Evolutionary conservation across 2,888 invertebrate species (phyloP).

Genomic region (Rhagonycha lutea): DNA sequence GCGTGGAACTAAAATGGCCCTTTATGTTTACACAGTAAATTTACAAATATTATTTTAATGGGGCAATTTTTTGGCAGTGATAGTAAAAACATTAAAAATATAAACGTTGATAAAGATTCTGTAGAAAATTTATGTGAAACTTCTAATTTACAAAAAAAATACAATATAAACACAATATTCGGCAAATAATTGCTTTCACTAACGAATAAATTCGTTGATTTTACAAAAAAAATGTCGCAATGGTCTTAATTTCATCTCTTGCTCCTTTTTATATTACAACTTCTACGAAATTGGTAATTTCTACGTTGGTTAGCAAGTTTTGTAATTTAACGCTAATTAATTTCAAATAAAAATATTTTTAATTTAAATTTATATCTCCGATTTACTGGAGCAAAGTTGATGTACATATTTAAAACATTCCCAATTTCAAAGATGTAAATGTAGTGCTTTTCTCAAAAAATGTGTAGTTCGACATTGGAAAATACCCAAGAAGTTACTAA

Average conservation of each 20-base stretch:
- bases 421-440: too few relatives aligned
- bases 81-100: neutral
- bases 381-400: too few relatives aligned
- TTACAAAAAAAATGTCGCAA: neutral
- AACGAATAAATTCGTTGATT: too few relatives aligned
- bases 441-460: too few relatives aligned
- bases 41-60: neutral
- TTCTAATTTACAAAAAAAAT: neutral
- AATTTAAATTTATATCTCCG: too few relatives aligned
- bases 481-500: neutral
- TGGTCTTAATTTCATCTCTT: neutral
- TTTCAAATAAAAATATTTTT: too few relatives aligned
- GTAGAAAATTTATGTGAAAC: neutral
- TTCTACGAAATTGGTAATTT: neutral
- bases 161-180: too few relatives aligned
- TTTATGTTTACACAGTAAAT: neutral
- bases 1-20: neutral
- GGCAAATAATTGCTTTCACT: too few relatives aligned
- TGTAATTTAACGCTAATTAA: too few relatives aligned
- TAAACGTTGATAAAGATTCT: neutral
- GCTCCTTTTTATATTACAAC: neutral
- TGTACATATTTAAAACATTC: too few relatives aligned
- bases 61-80: neutral
- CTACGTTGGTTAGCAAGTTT: neutral
- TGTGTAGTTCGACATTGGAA: neutral